Evolutionary conservation across 2,113 vertebrate species (phyloP).

Genomic region (Silurus glanis): DNA sequence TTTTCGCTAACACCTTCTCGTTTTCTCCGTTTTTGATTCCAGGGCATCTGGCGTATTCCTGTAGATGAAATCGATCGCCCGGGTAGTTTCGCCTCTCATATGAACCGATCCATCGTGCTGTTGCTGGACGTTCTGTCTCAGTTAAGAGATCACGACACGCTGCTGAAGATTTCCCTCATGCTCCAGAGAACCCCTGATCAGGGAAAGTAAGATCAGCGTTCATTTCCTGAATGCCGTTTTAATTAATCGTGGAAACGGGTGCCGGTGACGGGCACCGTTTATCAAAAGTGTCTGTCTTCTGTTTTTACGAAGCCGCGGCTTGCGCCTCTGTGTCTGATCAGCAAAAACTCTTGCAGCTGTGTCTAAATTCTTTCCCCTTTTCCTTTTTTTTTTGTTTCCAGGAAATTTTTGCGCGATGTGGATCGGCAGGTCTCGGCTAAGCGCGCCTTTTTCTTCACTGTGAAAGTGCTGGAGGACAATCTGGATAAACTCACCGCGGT

Average conservation of each 20-base stretch:
- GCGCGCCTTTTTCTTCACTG: conserved; percentile 91
- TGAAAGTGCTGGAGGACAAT: conserved; percentile 95
- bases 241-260: neutral
- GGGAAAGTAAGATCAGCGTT: conserved; percentile 87
- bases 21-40: conserved; percentile 43
- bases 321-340: too few relatives aligned
- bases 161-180: conserved; percentile 96
- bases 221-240: neutral
- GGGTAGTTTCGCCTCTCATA: conserved; percentile 98
- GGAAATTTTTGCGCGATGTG: conserved; percentile 97
- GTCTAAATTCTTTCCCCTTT: conserved; percentile 5
- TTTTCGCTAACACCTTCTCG: conserved; percentile 34
- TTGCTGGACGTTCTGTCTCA: conserved; percentile 90
- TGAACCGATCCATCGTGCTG: conserved; percentile 97
- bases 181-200: conserved; percentile 98
- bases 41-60: conserved; percentile 99
- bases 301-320: neutral
- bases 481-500: conserved; percentile 90
- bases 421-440: conserved; percentile 96
- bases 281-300: neutral
- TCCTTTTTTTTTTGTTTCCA: conserved; percentile 55
- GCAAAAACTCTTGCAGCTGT: neutral
- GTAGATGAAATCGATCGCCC: conserved; percentile 99
- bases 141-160: conserved; percentile 89
- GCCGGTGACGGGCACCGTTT: neutral